Conservation (phyloP, 2,113 vertebrate species). For the Fregata magnificens region DNA sequence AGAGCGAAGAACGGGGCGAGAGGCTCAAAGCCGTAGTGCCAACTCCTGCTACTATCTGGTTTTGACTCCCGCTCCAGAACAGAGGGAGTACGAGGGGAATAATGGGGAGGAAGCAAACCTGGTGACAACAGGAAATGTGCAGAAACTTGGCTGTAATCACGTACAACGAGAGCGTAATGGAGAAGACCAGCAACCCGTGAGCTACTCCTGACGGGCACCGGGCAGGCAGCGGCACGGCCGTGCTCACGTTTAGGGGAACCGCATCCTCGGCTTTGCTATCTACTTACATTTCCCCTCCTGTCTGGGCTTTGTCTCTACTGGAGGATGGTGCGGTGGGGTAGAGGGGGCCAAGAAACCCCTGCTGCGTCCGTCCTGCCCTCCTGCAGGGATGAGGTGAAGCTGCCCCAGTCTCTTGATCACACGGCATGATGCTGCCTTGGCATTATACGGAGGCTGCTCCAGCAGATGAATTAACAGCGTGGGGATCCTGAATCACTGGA, state of each 20-base stretch:
- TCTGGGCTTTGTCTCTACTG: neutral
- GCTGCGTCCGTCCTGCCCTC: neutral
- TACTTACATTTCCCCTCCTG: neutral
- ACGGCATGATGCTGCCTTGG: fast-evolving
- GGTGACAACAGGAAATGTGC: fast-evolving
- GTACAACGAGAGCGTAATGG: fast-evolving
- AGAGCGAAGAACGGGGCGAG: fast-evolving
- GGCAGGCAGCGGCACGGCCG: neutral
- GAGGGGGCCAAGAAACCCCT: neutral
- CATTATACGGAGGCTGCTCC: neutral
- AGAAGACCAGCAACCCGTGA: neutral
- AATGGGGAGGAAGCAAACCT: fast-evolving
- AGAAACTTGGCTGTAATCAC: fast-evolving
- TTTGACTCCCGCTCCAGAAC: neutral
- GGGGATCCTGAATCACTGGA: neutral
- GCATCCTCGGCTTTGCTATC: fast-evolving
- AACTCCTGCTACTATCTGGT: neutral
- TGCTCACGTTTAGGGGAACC: fast-evolving
- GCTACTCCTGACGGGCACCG: fast-evolving
- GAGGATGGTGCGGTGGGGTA: neutral
- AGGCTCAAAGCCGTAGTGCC: neutral
- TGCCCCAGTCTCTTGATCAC: fast-evolving
- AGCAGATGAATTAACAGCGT: fast-evolving
- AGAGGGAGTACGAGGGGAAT: neutral
- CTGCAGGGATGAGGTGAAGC: neutral